Evolutionary conservation across 2,888 invertebrate species (phyloP), one percentile per base, ranked within the genome.

Genomic region (Cybosia mesomella): DNA sequence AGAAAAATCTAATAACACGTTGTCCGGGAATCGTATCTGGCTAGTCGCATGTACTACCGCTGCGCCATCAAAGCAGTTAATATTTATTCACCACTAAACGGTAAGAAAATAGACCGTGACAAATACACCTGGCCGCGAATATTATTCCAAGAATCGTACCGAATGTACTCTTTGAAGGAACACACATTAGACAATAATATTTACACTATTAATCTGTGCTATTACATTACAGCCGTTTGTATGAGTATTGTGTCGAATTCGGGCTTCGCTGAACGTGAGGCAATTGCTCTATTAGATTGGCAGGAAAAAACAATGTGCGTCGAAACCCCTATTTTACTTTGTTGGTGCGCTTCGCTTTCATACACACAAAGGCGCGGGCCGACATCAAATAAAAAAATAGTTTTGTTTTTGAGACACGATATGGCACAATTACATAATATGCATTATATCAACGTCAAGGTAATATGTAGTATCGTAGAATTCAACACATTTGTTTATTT

Each of bases 181-280:
- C 68, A 10, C 53, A 58, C 62, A 70, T 71, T 63, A 62, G 69
- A 77, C 76, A 71, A 71, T 68, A 73, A 72, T 71, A 76, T 75
- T 76, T 74, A 79, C 61, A 74, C 49, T 43, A 5, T 3, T 3
- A 10, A 8, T 34, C 1, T 34, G 8, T 1, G 1, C 70, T 75
- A 76, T 74, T 76, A 77, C 36, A 76, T 81, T 79, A 76, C 71
- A 72, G 72, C 61, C 72, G 73, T 77, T 80, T 76, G 76, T 72
- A 69, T 65, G 67, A 36, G 73, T 76, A 75, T 74, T 72, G 71
- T 64, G 68, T 67, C 49, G 74, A 75, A 79, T 76, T 74, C 76
- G 58, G 55, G 67, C 58, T 57, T 64, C 61, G 39, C 18, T 70
- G 22, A 64, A 13, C 58, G 68, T 73, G 73, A 71, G 49, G 71